Conservation (phyloP, 2,797 vertebrate species). For the Siniperca scherzeri region DNA sequence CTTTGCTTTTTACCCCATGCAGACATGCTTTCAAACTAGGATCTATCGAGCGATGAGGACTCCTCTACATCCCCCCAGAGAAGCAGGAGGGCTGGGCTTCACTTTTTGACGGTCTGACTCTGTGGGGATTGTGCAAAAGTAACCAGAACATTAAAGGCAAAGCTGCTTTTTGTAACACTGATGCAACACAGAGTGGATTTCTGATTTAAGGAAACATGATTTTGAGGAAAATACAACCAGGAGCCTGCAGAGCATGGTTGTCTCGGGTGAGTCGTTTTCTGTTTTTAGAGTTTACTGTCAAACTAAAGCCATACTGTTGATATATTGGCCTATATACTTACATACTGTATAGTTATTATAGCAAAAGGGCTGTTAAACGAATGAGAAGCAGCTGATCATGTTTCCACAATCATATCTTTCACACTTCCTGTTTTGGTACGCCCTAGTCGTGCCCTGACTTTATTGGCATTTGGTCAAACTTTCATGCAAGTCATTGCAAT, state of each 20-base stretch:
- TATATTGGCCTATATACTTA: not conserved
- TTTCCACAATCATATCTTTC: not conserved
- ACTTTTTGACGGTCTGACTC: conserved; percentile 19
- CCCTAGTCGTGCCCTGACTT: conserved; percentile 11
- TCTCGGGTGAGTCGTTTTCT: conserved; percentile 71
- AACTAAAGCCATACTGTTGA: not conserved
- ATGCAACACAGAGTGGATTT: conserved; percentile 18
- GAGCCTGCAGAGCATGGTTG: conserved; percentile 69
- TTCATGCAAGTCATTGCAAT: not conserved
- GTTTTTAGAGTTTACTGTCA: conserved; percentile 1
- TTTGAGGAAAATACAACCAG: conserved; percentile 72
- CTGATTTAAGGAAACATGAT: conserved; percentile 73
- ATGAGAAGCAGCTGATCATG: not conserved
- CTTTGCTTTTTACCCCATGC: not conserved
- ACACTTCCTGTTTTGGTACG: conserved; percentile 56
- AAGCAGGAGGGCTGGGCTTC: conserved; percentile 43
- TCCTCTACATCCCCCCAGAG: conserved; percentile 11
- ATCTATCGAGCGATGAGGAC: conserved; percentile 49
- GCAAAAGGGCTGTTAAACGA: not conserved
- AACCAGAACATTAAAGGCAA: not conserved
- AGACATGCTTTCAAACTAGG: not conserved
- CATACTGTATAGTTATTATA: not conserved
- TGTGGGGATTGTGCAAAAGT: conserved; percentile 11
- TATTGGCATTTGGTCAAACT: conserved; percentile 38
- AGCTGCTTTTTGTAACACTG: not conserved